Conservation (phyloP, 2,113 vertebrate species). For the Ranitomeya imitator region DNA sequence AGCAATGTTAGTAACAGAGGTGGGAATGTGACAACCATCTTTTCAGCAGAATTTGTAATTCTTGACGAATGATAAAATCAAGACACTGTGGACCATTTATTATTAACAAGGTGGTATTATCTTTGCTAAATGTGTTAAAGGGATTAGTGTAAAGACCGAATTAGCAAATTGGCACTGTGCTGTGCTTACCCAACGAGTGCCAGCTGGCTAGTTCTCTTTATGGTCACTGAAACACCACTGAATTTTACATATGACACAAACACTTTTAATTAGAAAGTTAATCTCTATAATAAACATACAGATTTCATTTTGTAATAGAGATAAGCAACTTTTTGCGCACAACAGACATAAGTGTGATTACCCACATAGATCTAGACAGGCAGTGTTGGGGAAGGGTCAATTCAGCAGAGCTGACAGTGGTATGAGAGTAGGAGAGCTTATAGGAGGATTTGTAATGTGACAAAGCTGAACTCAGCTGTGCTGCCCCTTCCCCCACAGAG, state of each 20-base stretch:
- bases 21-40: background rate
- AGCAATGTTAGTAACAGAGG: background rate
- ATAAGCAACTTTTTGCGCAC: too few species aligned
- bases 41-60: background rate
- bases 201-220: background rate
- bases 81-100: background rate
- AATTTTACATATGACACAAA: background rate
- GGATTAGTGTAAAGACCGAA: conserved; percentile 18
- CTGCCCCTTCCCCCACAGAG: too few species aligned
- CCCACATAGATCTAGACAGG: too few species aligned
- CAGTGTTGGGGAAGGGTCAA: too few species aligned
- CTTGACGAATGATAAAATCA: background rate
- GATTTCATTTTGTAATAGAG: too few species aligned
- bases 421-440: too few species aligned
- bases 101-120: conserved; percentile 15
- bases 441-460: too few species aligned
- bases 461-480: too few species aligned
- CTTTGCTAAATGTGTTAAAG: conserved; percentile 22
- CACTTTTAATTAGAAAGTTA: background rate
- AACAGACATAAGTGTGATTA: too few species aligned
- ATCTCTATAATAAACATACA: too few species aligned
- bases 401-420: too few species aligned
- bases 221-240: background rate
- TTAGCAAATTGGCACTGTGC: conserved; percentile 10
- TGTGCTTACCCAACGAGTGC: background rate